phyloP scores from a whole-genome alignment of 2,888 invertebrate species.

The Dimorphilus gyrociliatus region DNA sequence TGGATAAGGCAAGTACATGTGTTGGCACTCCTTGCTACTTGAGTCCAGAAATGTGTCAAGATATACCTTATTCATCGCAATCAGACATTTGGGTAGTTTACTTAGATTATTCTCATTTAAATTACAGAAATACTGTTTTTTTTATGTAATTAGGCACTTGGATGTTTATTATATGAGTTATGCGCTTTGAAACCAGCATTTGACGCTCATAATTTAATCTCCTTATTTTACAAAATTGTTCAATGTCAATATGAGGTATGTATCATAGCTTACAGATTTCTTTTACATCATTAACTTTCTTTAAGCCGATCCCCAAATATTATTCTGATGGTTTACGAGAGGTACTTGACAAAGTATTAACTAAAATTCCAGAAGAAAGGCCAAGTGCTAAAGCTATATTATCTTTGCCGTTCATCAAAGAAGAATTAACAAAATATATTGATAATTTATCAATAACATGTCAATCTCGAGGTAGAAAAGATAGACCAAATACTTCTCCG shows the following conservation, averaged over 20 bases:
- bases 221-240: slow-evolving; percentile 31
- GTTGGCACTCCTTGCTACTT: slow-evolving; percentile 34
- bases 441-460: no score
- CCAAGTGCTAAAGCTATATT: slow-evolving; percentile 28
- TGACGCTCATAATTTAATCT: slow-evolving; percentile 29
- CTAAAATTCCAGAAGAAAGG: neutral
- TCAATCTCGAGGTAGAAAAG: no score
- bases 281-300: no score
- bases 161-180: slow-evolving; percentile 32
- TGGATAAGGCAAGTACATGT: slow-evolving; percentile 30
- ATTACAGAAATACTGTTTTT: neutral
- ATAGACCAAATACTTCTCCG: no score
- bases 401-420: slow-evolving; percentile 18
- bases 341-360: neutral
- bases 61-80: slow-evolving; percentile 33
- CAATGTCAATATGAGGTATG: slow-evolving; percentile 25
- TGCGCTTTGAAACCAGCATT: slow-evolving; percentile 27
- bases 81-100: slow-evolving; percentile 31
- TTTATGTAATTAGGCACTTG: slow-evolving; percentile 21
- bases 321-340: no score
- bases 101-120: no score
- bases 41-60: slow-evolving; percentile 34
- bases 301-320: neutral
- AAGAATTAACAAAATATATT: slow-evolving; percentile 22
- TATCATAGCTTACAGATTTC: no score